phyloP scores from a whole-genome alignment of 2,797 vertebrate species.

The Diplodus sargus region DNA sequence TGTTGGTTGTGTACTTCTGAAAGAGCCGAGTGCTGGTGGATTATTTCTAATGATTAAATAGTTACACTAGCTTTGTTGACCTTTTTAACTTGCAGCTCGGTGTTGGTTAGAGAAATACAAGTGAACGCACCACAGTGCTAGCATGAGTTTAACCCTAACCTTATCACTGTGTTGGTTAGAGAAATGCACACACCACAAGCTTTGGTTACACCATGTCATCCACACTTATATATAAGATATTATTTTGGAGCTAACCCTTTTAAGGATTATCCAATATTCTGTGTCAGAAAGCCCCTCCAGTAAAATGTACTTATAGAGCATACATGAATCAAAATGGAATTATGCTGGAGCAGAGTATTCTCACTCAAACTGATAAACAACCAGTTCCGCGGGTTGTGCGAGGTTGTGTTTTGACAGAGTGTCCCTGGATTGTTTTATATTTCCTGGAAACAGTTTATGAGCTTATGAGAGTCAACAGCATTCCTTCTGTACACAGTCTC shows the following conservation, averaged over 20 bases:
- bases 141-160: too few relatives aligned
- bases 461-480: neutral
- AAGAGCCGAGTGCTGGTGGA: too few relatives aligned
- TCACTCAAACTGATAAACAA: neutral
- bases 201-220: neutral
- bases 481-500: neutral
- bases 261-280: too few relatives aligned
- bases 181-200: neutral
- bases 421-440: conserved; percentile 11
- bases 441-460: conserved; percentile 1
- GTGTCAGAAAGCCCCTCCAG: too few relatives aligned
- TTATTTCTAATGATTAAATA: too few relatives aligned
- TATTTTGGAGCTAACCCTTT: neutral
- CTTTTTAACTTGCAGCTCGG: too few relatives aligned
- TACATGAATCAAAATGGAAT: neutral
- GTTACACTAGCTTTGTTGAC: too few relatives aligned
- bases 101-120: too few relatives aligned
- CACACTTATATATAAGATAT: neutral
- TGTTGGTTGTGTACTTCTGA: too few relatives aligned
- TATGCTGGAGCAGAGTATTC: neutral
- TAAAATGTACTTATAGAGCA: neutral
- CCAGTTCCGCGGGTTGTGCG: neutral
- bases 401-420: neutral
- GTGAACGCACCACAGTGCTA: too few relatives aligned
- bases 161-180: neutral